Base-by-base conservation (phyloP, 2,113 vertebrate species). In the Nibea coibor region DNA sequence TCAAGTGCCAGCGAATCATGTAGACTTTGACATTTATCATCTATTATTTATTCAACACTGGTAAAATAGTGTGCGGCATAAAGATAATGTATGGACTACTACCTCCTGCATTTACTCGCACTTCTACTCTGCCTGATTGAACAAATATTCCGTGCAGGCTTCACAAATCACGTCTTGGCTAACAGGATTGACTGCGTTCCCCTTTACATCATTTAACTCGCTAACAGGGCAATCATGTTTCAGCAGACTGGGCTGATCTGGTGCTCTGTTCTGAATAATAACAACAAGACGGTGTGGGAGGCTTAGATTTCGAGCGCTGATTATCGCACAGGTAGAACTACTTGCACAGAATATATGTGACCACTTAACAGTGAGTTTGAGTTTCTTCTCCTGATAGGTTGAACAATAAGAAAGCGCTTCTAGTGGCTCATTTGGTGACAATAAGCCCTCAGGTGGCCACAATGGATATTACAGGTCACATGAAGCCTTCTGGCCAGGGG, bases 191-290 rank as follows among this genome's bases (percentile, higher is more conserved):
- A 73, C 62, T 24, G 2, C 5, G 1, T 82, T 75, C 67, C 74
- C 47, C 61, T 78, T 58, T n/a, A 56, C 39, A 47, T 57, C 61
- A 26, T 79, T 82, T 62, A 71, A 80, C 58, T 61, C 51, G 48
- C 22, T n/a, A 26, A 62, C 20, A 62, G 64, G 24, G 39, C 28
- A 24, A 62, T 81, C 43, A 24, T 28, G 54, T 53, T 24, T 54
- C 48, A 67, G 24, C 28, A 39, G 20, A 64, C 16, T 1, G 22
- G 10, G 1, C 69, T 68, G 72, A 86, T 70, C 16, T 1, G 31
- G 10, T 19, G 26, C 43, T 72, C 26, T 22, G 71, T 19, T 81
- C 7, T 28, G 31, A 61, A 15, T 57, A 63, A 74, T 14, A 72
- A 56, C 69, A 73, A 22, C 12, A 35, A 35, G 35, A 9, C 50